Conservation (phyloP, 2,113 vertebrate genomes). For the Hemiprocne comata region DNA sequence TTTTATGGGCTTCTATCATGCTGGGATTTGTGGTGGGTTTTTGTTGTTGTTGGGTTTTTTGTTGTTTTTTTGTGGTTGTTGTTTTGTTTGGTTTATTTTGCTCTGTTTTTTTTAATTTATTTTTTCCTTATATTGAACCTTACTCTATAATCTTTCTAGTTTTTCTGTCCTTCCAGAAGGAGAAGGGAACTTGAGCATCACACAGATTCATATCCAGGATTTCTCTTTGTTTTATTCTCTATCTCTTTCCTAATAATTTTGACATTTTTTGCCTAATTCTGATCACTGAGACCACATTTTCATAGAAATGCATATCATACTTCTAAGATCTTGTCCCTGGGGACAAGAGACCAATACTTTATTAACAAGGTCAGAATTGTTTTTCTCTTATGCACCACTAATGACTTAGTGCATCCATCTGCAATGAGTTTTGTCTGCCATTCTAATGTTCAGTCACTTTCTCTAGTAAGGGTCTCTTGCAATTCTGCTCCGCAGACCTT, state of each 20-base stretch:
- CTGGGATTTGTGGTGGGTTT: accelerated
- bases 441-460: slow-evolving; percentile 31
- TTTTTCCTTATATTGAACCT: background rate
- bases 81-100: too few relatives aligned
- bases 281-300: background rate
- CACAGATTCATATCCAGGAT: background rate
- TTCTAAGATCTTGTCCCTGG: background rate
- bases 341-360: background rate
- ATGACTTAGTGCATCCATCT: slow-evolving; percentile 26
- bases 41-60: background rate
- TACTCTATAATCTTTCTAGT: background rate
- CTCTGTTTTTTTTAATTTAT: background rate
- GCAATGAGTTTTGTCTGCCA: slow-evolving; percentile 28
- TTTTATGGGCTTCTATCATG: background rate
- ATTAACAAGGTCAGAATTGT: slow-evolving; percentile 1
- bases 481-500: background rate
- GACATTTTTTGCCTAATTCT: background rate
- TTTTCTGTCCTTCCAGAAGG: background rate
- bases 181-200: background rate
- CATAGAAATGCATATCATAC: background rate
- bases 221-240: background rate
- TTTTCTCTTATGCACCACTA: background rate
- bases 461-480: background rate
- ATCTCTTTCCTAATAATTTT: background rate
- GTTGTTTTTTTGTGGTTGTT: too few relatives aligned